Evolutionary conservation across 2,113 vertebrate genomes (phyloP).

Genomic region (Chloropsis cyanopogon): DNA sequence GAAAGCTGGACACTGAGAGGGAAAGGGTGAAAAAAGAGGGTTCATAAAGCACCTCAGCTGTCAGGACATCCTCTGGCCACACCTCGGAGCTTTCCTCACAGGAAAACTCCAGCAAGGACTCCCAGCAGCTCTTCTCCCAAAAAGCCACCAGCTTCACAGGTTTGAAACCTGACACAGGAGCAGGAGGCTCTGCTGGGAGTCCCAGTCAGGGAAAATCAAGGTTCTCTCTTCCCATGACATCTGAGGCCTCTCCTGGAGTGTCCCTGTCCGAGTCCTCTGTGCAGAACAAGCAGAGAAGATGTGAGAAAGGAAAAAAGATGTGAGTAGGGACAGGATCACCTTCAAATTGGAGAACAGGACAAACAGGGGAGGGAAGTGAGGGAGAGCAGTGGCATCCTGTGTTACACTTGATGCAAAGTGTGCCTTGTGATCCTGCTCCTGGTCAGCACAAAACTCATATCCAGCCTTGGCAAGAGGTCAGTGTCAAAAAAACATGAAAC

Average conservation of each 20-base stretch:
- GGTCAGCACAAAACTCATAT: neutral
- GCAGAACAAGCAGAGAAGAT: neutral
- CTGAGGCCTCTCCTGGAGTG: neutral
- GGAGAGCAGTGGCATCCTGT: neutral
- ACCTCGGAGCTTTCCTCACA: neutral
- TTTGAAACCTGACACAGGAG: neutral
- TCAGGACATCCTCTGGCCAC: neutral
- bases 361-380: neutral
- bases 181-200: neutral
- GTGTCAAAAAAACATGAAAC: neutral
- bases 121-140: neutral
- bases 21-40: neutral
- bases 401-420: neutral
- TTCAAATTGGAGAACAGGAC: neutral
- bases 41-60: neutral
- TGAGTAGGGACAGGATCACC: neutral
- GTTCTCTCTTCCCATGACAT: neutral
- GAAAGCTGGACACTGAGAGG: neutral
- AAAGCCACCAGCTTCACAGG: neutral
- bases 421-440: neutral
- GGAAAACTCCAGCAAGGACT: neutral
- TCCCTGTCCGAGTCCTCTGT: neutral
- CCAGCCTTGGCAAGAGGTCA: neutral
- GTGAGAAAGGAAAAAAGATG: neutral
- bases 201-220: neutral